phyloP scores from a whole-genome alignment of 1,140 invertebrate genomes.

The Drosophila lowei region DNA sequence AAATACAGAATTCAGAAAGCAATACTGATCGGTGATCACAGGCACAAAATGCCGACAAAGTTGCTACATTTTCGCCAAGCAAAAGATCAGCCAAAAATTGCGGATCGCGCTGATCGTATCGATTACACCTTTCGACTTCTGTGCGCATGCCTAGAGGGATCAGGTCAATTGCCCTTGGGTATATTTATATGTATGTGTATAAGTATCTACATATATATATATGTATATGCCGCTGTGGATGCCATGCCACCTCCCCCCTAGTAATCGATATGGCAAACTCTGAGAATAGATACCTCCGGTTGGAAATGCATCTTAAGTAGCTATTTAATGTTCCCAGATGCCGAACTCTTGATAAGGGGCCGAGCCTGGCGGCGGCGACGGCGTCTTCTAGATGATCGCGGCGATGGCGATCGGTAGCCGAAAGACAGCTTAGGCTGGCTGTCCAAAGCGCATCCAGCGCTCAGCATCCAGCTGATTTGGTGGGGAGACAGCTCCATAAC shows the following conservation, averaged over 20 bases:
- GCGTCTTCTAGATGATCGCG: conserved; percentile 32
- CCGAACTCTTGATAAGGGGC: conserved; percentile 67
- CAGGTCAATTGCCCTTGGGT: conserved; percentile 70
- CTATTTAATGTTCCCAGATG: conserved; percentile 72
- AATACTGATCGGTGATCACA: conserved; percentile 44
- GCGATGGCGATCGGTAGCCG: conserved; percentile 48
- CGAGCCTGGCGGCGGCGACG: conserved; percentile 30
- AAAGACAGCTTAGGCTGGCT: conserved; percentile 2
- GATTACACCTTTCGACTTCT: conserved; percentile 80
- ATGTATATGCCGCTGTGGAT: no score
- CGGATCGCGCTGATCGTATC: conserved; percentile 52
- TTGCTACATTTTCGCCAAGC: conserved; percentile 30
- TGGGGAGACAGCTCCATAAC: conserved; percentile 43
- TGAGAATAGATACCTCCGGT: conserved; percentile 41
- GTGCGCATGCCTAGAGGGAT: conserved; percentile 38
- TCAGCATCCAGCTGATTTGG: conserved; percentile 19
- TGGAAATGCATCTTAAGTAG: conserved; percentile 74
- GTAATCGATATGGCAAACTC: conserved; percentile 70
- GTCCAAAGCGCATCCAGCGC: conserved; percentile 52
- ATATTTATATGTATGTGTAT: neutral
- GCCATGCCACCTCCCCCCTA: conserved; percentile 9
- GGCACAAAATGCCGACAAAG: conserved; percentile 46
- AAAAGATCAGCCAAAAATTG: conserved; percentile 24
- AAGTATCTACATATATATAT: neutral
- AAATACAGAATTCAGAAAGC: conserved; percentile 8